A percentile compares a stretch with the other conserved stretches of the same genome.
These are phyloP conservation scores for Struthio camelus DNA, from an alignment of 2,113 vertebrate species.

Conservation along the genomic window DNA sequence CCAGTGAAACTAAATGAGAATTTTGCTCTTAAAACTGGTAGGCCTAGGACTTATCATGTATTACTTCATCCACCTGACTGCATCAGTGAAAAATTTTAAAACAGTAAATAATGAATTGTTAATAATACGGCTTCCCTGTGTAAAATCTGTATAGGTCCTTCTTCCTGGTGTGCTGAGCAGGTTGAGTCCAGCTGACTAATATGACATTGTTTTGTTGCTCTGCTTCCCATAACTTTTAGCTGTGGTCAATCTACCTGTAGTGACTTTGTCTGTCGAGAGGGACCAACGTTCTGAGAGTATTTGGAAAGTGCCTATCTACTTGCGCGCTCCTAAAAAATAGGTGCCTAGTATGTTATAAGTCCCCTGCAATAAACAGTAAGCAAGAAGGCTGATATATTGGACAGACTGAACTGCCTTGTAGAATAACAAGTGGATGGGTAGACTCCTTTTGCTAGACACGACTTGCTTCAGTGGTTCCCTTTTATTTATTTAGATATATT, in stretches of 20 bases:
- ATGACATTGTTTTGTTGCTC: not conserved
- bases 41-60: accelerated
- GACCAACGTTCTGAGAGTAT: not conserved
- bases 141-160: not conserved
- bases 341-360: not conserved
- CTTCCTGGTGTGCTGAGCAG: not conserved
- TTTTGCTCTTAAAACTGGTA: not conserved
- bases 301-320: not conserved
- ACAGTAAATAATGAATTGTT: not conserved
- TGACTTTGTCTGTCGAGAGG: not conserved
- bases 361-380: not conserved
- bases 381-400: not conserved
- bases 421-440: not conserved
- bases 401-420: not conserved
- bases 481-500: not conserved
- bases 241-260: not conserved
- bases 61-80: not conserved
- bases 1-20: not conserved
- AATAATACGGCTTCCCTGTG: not conserved
- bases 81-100: not conserved
- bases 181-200: not conserved
- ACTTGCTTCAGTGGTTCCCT: not conserved
- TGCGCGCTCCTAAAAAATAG: not conserved
- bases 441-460: not conserved
- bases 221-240: not conserved